phyloP scores from a whole-genome alignment of 2,113 vertebrate species.

The Meleagris gallopavo region DNA sequence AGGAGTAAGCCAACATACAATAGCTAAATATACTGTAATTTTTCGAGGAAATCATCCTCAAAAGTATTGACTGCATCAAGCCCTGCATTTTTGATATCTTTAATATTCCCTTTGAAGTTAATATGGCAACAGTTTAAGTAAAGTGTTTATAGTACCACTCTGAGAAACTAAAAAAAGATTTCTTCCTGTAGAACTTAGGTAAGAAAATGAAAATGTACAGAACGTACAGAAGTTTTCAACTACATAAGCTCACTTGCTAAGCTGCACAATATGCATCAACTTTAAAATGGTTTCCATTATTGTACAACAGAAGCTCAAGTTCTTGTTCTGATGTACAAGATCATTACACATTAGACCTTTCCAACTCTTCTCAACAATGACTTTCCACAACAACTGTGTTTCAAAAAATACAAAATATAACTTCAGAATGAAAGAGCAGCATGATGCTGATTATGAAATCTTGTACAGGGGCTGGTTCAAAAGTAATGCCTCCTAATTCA shows the following conservation, averaged over 20 bases:
- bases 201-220: neutral
- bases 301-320: neutral
- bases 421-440: neutral
- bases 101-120: neutral
- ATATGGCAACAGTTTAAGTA: neutral
- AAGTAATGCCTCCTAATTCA: no score
- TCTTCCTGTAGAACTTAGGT: neutral
- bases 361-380: neutral
- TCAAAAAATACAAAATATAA: constrained; percentile 4
- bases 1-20: neutral
- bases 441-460: neutral
- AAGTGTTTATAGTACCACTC: neutral
- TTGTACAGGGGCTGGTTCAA: no score
- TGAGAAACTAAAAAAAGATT: neutral
- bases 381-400: neutral
- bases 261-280: neutral
- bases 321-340: neutral
- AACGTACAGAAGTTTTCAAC: neutral
- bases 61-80: neutral
- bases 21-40: neutral
- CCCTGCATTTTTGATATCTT: neutral
- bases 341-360: neutral
- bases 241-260: neutral
- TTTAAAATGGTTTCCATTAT: neutral
- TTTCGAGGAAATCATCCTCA: neutral